Conservation (phyloP, 2,113 vertebrate genomes). For the rabbit (Oryctolagus cuniculus) region mOryCun1.1 NC_091433.1:113833001-113833500, state of each 20-base stretch:
- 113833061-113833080: not conserved
- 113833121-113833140: not conserved
- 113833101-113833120: not conserved
- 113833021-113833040: not conserved
- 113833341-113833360: constrained; percentile 35
- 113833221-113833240: constrained; percentile 5
- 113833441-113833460: constrained; percentile 59
- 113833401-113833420: constrained; percentile 62
- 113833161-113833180: constrained; percentile 33
- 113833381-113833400: not conserved
- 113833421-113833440: constrained; percentile 58
- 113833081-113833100: not conserved
- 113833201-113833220: not conserved
- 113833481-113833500: not conserved
- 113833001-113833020: not conserved
- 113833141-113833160: constrained; percentile 33
- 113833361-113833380: not conserved
- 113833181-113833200: not conserved
- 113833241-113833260: not conserved
- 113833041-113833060: not conserved
- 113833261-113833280: not conserved
- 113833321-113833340: constrained; percentile 68
- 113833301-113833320: constrained; percentile 11
- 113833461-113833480: not conserved
- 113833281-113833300: constrained; percentile 32